Evolutionary conservation across 2,888 invertebrate genomes (phyloP).

Genomic region (Abscondita cerata): DNA sequence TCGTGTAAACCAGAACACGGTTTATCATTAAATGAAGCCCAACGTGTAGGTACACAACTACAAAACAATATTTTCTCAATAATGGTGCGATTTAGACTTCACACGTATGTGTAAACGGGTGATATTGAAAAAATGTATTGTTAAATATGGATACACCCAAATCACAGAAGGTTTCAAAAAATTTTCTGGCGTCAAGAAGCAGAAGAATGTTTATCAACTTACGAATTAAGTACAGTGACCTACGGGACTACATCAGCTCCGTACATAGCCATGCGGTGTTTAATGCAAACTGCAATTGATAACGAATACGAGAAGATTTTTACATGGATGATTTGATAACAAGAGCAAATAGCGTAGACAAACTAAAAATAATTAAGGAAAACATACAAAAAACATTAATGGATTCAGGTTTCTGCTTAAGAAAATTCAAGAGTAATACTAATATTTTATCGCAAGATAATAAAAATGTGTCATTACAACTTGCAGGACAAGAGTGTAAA

Average conservation of each 20-base stretch:
- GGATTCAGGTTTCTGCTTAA: too few species aligned
- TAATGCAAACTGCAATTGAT: not conserved
- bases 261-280: not conserved
- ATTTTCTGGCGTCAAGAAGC: not conserved
- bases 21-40: not conserved
- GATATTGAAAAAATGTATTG: too few species aligned
- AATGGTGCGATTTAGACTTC: too few species aligned
- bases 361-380: too few species aligned
- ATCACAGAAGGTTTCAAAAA: not conserved
- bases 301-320: not conserved
- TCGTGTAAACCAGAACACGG: not conserved
- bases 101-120: too few species aligned
- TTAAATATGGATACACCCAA: not conserved
- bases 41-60: not conserved
- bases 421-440: too few species aligned
- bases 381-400: too few species aligned
- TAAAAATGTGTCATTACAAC: too few species aligned
- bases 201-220: not conserved
- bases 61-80: not conserved
- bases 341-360: not conserved
- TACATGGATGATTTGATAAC: not conserved
- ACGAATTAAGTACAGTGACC: not conserved
- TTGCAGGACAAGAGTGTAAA: too few species aligned
- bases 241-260: not conserved
- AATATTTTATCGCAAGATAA: too few species aligned